Evolutionary conservation across 2,888 invertebrate species (phyloP).

Genomic region (Ochlodes sylvanus): DNA sequence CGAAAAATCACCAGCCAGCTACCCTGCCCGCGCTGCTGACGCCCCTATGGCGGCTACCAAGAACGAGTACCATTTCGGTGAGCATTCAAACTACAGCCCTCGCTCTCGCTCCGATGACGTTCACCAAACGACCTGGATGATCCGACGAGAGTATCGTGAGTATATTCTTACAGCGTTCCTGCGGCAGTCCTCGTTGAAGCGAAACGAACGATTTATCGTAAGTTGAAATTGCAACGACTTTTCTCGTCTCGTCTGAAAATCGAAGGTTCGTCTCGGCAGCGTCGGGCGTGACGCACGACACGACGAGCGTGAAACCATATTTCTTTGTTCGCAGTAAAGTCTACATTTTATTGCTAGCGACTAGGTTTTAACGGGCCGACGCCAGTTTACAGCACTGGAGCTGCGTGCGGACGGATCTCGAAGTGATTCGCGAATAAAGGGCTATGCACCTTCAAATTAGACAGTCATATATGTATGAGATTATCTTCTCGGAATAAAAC

Average conservation of each 20-base stretch:
- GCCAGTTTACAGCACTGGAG: constrained; percentile 1
- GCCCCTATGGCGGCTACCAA: constrained; percentile 60
- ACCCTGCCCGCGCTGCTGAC: constrained; percentile 32
- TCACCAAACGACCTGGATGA: too few species aligned
- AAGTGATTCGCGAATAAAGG: background rate
- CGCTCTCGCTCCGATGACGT: background rate
- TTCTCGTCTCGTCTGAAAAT: too few species aligned
- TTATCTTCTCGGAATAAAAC: too few species aligned
- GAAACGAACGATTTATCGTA: background rate
- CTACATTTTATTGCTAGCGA: constrained; percentile 26
- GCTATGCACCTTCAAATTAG: background rate
- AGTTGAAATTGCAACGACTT: background rate
- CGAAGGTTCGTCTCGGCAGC: constrained; percentile 2
- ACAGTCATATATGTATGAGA: too few species aligned
- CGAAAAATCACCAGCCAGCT: constrained; percentile 45
- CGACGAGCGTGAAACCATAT: constrained; percentile 32
- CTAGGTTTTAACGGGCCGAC: constrained; percentile 18
- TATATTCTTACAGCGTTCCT: too few species aligned
- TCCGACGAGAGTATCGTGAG: too few species aligned
- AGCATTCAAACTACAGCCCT: constrained; percentile 46
- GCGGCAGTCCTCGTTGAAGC: background rate
- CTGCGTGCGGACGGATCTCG: background rate
- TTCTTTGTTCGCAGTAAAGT: constrained; percentile 25
- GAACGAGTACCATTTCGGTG: constrained; percentile 73
- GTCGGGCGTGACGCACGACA: constrained; percentile 24